phyloP scores from a whole-genome alignment of 2,797 vertebrate species.

The Gymnocypris eckloni region DNA sequence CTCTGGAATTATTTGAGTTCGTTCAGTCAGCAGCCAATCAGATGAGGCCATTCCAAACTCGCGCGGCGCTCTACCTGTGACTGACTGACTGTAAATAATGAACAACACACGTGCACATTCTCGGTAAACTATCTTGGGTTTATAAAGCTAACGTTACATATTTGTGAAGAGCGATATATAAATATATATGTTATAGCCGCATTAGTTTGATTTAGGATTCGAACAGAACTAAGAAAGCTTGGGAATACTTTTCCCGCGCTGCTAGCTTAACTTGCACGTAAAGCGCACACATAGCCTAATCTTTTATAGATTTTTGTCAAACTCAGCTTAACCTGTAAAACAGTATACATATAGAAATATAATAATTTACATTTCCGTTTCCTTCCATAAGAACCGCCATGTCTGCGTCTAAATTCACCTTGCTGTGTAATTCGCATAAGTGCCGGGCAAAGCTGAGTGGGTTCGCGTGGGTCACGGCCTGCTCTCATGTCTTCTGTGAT shows the following conservation, averaged over 20 bases:
- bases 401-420: slow-evolving; percentile 81
- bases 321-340: neutral
- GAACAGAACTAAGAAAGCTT: neutral
- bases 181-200: neutral
- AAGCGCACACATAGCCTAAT: neutral
- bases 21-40: slow-evolving; percentile 20
- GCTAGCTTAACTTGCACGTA: neutral
- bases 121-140: neutral
- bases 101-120: neutral
- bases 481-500: slow-evolving; percentile 91
- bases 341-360: neutral
- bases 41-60: neutral
- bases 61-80: neutral
- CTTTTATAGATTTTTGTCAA: neutral
- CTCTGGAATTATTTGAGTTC: neutral
- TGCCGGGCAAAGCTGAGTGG: slow-evolving; percentile 83
- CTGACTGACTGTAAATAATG: neutral
- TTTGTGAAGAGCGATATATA: neutral
- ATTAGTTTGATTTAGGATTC: neutral
- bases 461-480: slow-evolving; percentile 90
- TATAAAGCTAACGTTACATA: neutral
- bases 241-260: neutral
- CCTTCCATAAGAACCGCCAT: slow-evolving; percentile 58
- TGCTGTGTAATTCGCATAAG: slow-evolving; percentile 88
- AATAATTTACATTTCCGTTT: neutral